These are phyloP conservation scores for Mythimna lalbum DNA, from an alignment of 2,888 invertebrate species.

Conservation along the genomic window DNA sequence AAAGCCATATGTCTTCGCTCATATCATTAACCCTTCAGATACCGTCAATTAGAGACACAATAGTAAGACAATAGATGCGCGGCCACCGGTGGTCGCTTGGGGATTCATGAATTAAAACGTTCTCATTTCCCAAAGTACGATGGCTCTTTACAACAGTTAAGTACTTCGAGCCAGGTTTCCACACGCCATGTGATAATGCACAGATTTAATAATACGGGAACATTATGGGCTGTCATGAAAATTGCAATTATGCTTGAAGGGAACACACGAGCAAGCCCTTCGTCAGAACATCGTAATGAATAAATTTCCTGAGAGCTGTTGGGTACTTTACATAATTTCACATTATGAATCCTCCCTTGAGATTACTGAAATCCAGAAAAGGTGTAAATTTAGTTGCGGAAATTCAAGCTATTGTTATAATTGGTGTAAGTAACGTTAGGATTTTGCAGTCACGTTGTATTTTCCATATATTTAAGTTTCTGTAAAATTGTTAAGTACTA, in stretches of 20 bases:
- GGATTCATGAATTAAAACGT: too few relatives aligned
- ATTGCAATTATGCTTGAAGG: slow-evolving; percentile 65
- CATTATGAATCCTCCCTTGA: slow-evolving; percentile 61
- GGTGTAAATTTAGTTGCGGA: slow-evolving; percentile 57
- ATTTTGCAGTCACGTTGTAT: slow-evolving; percentile 9
- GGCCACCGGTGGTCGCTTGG: too few relatives aligned
- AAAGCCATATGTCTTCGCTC: neutral
- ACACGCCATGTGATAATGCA: slow-evolving; percentile 57
- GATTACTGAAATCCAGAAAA: slow-evolving; percentile 61
- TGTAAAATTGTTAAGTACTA: too few relatives aligned
- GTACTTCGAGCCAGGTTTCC: slow-evolving; percentile 32
- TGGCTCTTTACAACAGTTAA: slow-evolving; percentile 21
- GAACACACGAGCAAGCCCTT: slow-evolving; percentile 56
- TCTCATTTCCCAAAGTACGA: slow-evolving; percentile 16
- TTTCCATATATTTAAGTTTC: slow-evolving; percentile 5
- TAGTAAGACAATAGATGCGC: too few relatives aligned
- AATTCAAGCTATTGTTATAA: slow-evolving; percentile 49
- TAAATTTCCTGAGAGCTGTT: slow-evolving; percentile 66
- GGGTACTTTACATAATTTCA: slow-evolving; percentile 67
- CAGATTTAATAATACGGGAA: slow-evolving; percentile 62
- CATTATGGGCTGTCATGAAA: slow-evolving; percentile 64
- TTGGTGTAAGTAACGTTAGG: slow-evolving; percentile 27
- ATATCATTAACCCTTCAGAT: too few relatives aligned
- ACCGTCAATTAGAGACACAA: too few relatives aligned
- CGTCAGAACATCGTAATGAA: slow-evolving; percentile 62